phyloP scores from a whole-genome alignment of 2,888 invertebrate species.

The Caenorhabditis uteleia region DNA sequence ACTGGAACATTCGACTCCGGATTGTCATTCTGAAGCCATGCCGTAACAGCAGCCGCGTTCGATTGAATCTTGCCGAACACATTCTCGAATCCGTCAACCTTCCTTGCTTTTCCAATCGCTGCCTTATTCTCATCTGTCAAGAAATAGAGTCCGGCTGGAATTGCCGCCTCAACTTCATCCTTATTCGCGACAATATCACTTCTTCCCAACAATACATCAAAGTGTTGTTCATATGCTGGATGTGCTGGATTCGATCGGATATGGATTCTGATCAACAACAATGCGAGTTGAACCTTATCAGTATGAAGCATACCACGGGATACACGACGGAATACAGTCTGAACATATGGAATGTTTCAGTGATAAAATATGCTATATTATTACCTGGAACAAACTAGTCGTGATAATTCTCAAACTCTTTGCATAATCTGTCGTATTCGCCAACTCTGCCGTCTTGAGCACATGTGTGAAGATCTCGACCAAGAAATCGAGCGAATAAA shows the following conservation, averaged over 20 bases:
- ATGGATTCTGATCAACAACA: conserved; percentile 93
- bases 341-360: no score
- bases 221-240: conserved; percentile 84
- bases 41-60: conserved; percentile 36
- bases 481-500: conserved; percentile 98
- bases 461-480: conserved; percentile 96
- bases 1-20: conserved; percentile 65
- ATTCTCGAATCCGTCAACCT: conserved; percentile 46
- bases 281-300: conserved; percentile 90
- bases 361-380: no score
- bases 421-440: conserved; percentile 83
- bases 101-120: conserved; percentile 29
- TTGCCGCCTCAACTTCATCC: conserved; percentile 17
- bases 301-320: conserved; percentile 97
- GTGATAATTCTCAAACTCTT: conserved; percentile 87
- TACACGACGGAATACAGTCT: conserved; percentile 91
- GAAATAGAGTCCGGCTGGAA: conserved; percentile 37
- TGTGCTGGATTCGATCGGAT: conserved; percentile 86
- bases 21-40: conserved; percentile 60
- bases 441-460: conserved; percentile 83
- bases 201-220: conserved; percentile 74
- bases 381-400: conserved; percentile 88
- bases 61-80: conserved; percentile 34
- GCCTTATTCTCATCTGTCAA: conserved; percentile 32
- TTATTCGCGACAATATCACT: conserved; percentile 32